Conservation (phyloP, 2,113 vertebrate species). For the Ciconia boyciana region DNA sequence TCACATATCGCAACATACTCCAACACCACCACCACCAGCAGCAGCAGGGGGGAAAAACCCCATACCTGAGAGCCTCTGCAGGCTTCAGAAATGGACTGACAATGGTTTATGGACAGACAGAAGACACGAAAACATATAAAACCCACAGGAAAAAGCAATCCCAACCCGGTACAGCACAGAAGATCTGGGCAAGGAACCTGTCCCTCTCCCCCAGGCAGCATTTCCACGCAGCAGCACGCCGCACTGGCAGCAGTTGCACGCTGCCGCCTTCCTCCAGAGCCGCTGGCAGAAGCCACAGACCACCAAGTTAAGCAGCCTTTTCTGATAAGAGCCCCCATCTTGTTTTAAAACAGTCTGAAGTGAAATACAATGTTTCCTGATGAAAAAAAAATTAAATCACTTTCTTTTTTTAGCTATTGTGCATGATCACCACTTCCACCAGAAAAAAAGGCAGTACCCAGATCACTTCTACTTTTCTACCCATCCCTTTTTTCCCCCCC, state of each 20-base stretch:
- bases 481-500: rapidly evolving
- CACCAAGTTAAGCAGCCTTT: not conserved
- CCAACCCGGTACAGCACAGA: rapidly evolving
- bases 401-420: not conserved
- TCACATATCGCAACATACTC: not conserved
- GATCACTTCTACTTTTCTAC: not conserved
- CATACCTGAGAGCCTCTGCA: not conserved
- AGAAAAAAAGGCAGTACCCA: not conserved
- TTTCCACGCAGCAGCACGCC: not conserved
- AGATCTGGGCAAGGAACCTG: not conserved
- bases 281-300: not conserved
- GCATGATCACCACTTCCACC: not conserved
- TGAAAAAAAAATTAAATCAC: not conserved
- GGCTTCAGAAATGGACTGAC: not conserved
- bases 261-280: not conserved
- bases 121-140: not conserved
- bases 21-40: not conserved
- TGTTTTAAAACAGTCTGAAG: not conserved
- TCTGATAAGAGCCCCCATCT: not conserved
- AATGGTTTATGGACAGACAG: not conserved
- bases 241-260: rapidly evolving
- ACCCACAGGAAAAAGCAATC: not conserved
- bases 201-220: not conserved
- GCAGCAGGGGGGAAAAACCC: not conserved
- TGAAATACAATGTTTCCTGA: not conserved